A percentile compares a stretch with the other conserved stretches of the same genome.
Conservation (phyloP, 1,140 invertebrate genomes). For the Vanessa atalanta region DNA sequence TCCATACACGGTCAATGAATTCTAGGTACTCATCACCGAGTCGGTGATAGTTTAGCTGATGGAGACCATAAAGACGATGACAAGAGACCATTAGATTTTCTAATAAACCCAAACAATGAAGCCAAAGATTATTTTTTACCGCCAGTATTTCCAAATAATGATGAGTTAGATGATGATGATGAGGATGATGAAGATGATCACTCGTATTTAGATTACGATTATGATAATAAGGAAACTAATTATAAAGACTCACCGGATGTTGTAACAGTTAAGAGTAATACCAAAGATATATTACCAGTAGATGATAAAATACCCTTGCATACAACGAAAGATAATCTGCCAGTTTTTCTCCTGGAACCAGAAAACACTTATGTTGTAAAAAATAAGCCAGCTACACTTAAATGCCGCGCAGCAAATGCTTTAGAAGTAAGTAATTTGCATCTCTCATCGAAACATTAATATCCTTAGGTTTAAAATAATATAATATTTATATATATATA, state of each 20-base stretch:
- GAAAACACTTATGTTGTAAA: slow-evolving; percentile 91
- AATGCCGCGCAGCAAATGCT: slow-evolving; percentile 90
- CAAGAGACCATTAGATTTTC: slow-evolving; percentile 57
- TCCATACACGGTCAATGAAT: slow-evolving; percentile 10
- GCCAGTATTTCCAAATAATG: slow-evolving; percentile 57
- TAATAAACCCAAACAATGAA: slow-evolving; percentile 52
- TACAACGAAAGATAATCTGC: slow-evolving; percentile 83
- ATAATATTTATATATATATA: no score
- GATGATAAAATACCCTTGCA: slow-evolving; percentile 81
- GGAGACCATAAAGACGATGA: slow-evolving; percentile 48
- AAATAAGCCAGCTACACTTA: slow-evolving; percentile 90
- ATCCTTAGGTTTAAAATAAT: no score
- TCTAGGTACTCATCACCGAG: slow-evolving; percentile 50
- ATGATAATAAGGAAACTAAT: slow-evolving; percentile 67
- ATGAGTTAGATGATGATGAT: slow-evolving; percentile 60
- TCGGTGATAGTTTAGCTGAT: slow-evolving; percentile 51
- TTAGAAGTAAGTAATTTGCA: slow-evolving; percentile 68
- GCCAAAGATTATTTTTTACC: slow-evolving; percentile 71
- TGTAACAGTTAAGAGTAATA: slow-evolving; percentile 45
- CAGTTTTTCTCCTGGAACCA: slow-evolving; percentile 90
- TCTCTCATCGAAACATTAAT: not conserved
- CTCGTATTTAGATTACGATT: slow-evolving; percentile 69
- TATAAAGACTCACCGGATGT: slow-evolving; percentile 71
- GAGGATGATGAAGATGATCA: slow-evolving; percentile 65
- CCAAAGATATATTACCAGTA: slow-evolving; percentile 44